A percentile compares a stretch with the other conserved stretches of the same genome.
phyloP scores from a whole-genome alignment of 2,888 invertebrate genomes.

The Leucophenga montana region DNA sequence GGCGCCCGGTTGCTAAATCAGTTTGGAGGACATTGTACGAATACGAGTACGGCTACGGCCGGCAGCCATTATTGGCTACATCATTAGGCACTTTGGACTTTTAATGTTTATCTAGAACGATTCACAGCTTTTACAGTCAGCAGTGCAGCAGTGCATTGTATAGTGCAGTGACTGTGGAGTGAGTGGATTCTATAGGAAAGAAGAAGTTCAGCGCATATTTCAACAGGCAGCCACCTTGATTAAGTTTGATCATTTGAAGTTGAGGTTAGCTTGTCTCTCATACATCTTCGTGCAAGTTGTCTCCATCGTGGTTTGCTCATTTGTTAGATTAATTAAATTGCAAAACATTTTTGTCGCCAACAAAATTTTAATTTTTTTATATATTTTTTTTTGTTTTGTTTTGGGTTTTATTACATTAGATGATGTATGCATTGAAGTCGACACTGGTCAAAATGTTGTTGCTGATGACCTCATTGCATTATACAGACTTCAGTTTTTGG shows the following conservation, averaged over 20 bases:
- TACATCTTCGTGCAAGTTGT: background rate
- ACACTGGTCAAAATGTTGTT: constrained; percentile 26
- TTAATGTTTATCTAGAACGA: constrained; percentile 28
- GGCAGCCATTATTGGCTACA: constrained; percentile 32
- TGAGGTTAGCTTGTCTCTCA: background rate
- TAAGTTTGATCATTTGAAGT: constrained; percentile 1
- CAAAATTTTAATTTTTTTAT: constrained; percentile 35
- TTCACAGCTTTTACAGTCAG: constrained; percentile 22
- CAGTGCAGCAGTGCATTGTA: background rate
- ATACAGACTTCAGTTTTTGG: background rate
- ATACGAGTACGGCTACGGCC: background rate
- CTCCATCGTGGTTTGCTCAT: constrained; percentile 41
- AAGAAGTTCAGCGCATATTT: no score
- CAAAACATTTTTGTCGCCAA: constrained; percentile 47
- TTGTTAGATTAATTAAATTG: constrained; percentile 59
- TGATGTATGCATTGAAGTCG: constrained; percentile 55
- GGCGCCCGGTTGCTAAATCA: no score
- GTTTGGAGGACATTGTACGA: no score
- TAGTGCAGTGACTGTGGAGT: no score
- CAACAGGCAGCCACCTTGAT: constrained; percentile 6
- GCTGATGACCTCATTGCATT: constrained; percentile 60
- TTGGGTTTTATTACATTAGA: constrained; percentile 48
- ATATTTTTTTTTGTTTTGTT: constrained; percentile 39
- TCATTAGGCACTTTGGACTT: constrained; percentile 35
- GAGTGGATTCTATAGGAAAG: no score